Evolutionary conservation across 2,797 vertebrate genomes (phyloP).

Genomic region (Psittacula derbiana): DNA sequence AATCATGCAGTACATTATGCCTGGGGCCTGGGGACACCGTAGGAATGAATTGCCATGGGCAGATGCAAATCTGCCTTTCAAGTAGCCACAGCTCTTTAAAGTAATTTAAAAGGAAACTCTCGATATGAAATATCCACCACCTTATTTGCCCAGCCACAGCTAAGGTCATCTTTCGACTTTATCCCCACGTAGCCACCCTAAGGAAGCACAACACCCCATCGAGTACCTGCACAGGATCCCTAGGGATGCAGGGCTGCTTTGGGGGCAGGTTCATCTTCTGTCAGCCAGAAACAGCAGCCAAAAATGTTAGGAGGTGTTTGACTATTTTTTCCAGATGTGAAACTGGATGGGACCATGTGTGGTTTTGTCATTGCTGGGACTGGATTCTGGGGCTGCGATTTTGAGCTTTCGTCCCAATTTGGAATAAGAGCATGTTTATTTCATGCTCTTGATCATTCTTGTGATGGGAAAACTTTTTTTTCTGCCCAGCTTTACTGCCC

Average conservation of each 20-base stretch:
- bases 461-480: not conserved
- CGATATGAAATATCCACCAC: not conserved
- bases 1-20: fast-evolving
- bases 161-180: not conserved
- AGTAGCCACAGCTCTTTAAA: not conserved
- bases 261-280: not conserved
- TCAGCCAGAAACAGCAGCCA: not conserved
- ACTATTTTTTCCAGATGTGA: not conserved
- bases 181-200: fast-evolving
- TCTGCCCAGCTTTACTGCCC: not conserved
- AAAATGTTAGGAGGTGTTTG: not conserved
- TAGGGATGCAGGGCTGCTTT: not conserved
- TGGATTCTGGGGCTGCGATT: not conserved
- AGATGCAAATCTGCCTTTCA: fast-evolving
- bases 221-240: fast-evolving
- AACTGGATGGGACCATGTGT: not conserved
- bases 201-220: not conserved
- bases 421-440: not conserved
- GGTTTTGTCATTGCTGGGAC: not conserved
- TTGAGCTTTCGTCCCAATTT: not conserved
- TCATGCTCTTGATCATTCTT: not conserved
- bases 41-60: fast-evolving
- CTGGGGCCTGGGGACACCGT: not conserved
- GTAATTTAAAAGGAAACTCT: not conserved
- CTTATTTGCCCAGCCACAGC: not conserved